phyloP scores from a whole-genome alignment of 2,113 vertebrate species.

The Istiophorus platypterus region DNA sequence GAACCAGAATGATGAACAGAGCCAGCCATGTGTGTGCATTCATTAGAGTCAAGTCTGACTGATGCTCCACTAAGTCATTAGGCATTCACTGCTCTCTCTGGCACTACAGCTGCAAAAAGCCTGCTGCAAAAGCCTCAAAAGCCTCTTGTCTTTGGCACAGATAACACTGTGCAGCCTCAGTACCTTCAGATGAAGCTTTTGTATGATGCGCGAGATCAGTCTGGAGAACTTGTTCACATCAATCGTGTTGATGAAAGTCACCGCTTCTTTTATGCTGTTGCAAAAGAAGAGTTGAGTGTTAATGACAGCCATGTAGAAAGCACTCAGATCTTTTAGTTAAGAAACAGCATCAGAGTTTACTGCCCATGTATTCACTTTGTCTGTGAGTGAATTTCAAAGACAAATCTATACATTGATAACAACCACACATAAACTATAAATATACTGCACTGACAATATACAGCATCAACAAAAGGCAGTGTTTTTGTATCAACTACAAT shows the following conservation, averaged over 20 bases:
- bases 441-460: background rate
- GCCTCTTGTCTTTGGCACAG: constrained; percentile 39
- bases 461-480: background rate
- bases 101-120: constrained; percentile 25
- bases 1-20: constrained; percentile 28
- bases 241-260: constrained; percentile 89
- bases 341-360: background rate
- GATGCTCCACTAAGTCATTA: constrained; percentile 39
- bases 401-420: background rate
- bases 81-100: constrained; percentile 35
- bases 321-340: constrained; percentile 4
- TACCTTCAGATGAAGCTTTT: constrained; percentile 97
- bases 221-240: constrained; percentile 91
- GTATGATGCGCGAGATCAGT: constrained; percentile 91
- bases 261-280: constrained; percentile 92
- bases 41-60: constrained; percentile 27
- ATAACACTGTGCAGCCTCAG: constrained; percentile 1
- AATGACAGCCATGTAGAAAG: constrained; percentile 7
- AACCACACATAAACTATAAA: background rate
- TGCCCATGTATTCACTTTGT: background rate
- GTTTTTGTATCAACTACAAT: background rate
- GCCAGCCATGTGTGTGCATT: constrained; percentile 29
- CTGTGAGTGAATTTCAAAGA: constrained; percentile 11
- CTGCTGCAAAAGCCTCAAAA: constrained; percentile 36
- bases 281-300: constrained; percentile 28